Base-by-base conservation (phyloP, 2,888 invertebrate genomes). In the Zaprionus lineosus region DNA sequence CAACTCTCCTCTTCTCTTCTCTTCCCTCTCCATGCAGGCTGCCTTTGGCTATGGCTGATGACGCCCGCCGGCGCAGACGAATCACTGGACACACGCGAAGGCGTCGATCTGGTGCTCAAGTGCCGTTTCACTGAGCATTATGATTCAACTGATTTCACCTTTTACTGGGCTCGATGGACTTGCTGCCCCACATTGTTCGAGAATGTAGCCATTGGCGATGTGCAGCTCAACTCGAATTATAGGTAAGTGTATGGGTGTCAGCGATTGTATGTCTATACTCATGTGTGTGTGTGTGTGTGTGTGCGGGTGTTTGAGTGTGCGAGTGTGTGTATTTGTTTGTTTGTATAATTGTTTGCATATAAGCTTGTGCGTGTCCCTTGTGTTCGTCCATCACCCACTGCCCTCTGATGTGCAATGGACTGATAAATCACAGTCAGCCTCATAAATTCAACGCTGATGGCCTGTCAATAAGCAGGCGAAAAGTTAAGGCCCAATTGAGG, bases 141-240 rank as follows among this genome's bases (percentile, higher is more conserved):
- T 52, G 92, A 92, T 47, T 91, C 92, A 41, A 94, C 94, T 86
- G 93, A 94, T 56, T 94, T 95, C 75, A 95, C 95, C 48, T 96
- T 95, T 91, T 97, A 95, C 91, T 97, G 97, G 97, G 93, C 95
- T 46, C 93, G 95, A 75, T 89, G 89, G 88, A 95, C 94, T 88
- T 95, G 95, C 77, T 89, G 89, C 72, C 94, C 94, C 84, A 93
- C 93, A 84, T 93, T 94, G 47, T 96, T 95, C 90, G 97, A 97
- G 91, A 97, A 96, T 89, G 97, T 97, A 44, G 97, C 97, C 84
- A 95, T 97, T 86, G 95, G 94, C 72, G 92, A 93, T 83, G 94
- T 94, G 50, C 94, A 96, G 46, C 91, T 97, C 72, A 95, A 96
- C 86, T 93, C 93, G 70, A 95, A 96, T 91, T 97, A 97, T 92